phyloP scores from a whole-genome alignment of 2,113 vertebrate genomes.

The Serinus canaria region DNA sequence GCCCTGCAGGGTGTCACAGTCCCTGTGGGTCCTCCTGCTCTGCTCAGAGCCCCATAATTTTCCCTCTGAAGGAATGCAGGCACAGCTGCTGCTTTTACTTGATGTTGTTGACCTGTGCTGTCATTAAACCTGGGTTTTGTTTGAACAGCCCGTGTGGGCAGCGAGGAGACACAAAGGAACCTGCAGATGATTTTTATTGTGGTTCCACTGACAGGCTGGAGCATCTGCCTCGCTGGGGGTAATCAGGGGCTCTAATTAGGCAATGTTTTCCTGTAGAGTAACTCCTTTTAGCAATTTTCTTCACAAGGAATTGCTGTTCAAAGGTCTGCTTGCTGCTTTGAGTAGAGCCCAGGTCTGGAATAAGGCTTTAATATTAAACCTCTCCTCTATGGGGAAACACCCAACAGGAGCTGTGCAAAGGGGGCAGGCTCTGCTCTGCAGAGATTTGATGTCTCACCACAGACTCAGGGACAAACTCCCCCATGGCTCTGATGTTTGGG shows the following conservation, averaged over 20 bases:
- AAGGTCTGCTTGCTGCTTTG: background rate
- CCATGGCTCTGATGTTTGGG: accelerated
- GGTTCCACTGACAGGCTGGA: conserved; percentile 32
- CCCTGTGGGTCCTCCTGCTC: background rate
- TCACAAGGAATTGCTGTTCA: background rate
- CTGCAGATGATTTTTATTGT: conserved; percentile 10
- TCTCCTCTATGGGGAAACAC: background rate
- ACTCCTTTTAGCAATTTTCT: conserved; percentile 6
- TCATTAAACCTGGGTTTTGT: background rate
- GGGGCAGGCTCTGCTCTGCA: background rate
- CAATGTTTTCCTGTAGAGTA: background rate
- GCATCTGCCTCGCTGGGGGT: background rate
- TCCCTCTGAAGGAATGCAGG: conserved; percentile 14
- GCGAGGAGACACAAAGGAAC: background rate
- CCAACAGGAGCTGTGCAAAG: background rate
- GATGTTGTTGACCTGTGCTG: background rate
- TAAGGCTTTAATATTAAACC: background rate
- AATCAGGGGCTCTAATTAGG: background rate
- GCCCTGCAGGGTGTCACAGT: background rate
- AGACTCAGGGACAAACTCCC: background rate
- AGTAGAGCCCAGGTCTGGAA: background rate
- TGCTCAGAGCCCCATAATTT: background rate
- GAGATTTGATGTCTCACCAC: background rate
- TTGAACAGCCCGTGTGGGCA: background rate
- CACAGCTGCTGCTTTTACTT: background rate